A percentile compares a stretch with the other conserved stretches of the same genome.
phyloP scores from a whole-genome alignment of 2,113 vertebrate species.

The Limanda limanda region DNA sequence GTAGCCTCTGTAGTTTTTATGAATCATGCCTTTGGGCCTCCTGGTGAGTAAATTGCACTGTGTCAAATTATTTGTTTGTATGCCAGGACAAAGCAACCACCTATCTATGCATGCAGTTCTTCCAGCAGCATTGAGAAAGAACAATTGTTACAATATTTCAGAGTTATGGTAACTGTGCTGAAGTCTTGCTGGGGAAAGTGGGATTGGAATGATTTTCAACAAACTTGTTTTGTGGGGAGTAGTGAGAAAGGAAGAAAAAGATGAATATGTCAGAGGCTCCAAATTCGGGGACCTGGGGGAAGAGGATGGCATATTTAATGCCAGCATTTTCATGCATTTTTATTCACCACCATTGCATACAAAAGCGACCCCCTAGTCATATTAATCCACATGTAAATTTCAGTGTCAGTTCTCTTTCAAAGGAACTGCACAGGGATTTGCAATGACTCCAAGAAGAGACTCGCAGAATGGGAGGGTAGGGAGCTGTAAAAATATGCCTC shows the following conservation, averaged over 20 bases:
- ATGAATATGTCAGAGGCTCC: constrained; percentile 53
- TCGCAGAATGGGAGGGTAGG: constrained; percentile 22
- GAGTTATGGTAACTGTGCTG: constrained; percentile 23
- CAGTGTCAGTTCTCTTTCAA: constrained; percentile 59
- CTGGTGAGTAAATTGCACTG: constrained; percentile 25
- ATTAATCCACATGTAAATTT: constrained; percentile 76
- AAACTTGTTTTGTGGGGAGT: constrained; percentile 31
- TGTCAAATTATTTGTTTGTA: constrained; percentile 52
- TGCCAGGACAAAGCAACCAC: constrained; percentile 26
- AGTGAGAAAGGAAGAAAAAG: constrained; percentile 22
- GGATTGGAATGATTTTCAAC: constrained; percentile 6
- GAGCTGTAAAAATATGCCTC: constrained; percentile 13
- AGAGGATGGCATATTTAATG: constrained; percentile 53
- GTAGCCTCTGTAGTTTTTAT: not conserved
- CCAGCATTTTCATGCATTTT: constrained; percentile 60
- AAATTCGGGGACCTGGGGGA: constrained; percentile 18
- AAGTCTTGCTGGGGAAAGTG: constrained; percentile 23
- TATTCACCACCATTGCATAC: constrained; percentile 57
- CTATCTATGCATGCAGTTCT: constrained; percentile 14
- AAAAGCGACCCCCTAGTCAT: constrained; percentile 54
- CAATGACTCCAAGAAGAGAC: constrained; percentile 10
- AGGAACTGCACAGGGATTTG: constrained; percentile 49
- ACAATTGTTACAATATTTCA: constrained; percentile 37
- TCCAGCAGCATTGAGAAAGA: constrained; percentile 21
- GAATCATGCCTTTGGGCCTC: constrained; percentile 8